These are phyloP conservation scores for Cosmopolites sordidus DNA, from an alignment of 2,888 invertebrate species.

Conservation along the genomic window DNA sequence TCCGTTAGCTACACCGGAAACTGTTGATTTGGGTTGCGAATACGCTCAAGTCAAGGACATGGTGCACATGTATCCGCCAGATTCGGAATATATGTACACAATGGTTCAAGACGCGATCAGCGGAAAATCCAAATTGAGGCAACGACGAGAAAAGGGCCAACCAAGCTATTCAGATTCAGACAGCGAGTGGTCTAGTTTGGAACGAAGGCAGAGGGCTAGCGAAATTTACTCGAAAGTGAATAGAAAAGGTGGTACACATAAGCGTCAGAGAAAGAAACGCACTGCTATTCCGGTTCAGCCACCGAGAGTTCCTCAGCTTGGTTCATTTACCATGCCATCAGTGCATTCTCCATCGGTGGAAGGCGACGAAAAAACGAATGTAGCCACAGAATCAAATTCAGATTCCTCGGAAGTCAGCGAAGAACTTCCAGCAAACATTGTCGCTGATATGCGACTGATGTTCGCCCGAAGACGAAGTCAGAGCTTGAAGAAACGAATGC, in stretches of 20 bases:
- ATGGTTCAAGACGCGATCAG: constrained; percentile 46
- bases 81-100: constrained; percentile 63
- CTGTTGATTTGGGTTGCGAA: constrained; percentile 69
- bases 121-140: constrained; percentile 57
- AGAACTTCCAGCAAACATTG: constrained; percentile 35
- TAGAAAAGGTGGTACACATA: constrained; percentile 64
- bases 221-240: constrained; percentile 63
- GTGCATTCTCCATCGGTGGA: constrained; percentile 43
- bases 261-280: constrained; percentile 68
- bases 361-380: constrained; percentile 42
- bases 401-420: constrained; percentile 47
- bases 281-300: constrained; percentile 82
- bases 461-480: constrained; percentile 48
- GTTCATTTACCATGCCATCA: constrained; percentile 42
- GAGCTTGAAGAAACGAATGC: constrained; percentile 47
- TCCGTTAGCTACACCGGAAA: constrained; percentile 72
- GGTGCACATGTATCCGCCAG: constrained; percentile 53
- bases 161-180: constrained; percentile 84
- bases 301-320: constrained; percentile 54
- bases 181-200: constrained; percentile 75
- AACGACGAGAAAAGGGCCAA: constrained; percentile 61
- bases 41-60: constrained; percentile 68
- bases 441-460: constrained; percentile 41
- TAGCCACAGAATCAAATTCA: constrained; percentile 46
- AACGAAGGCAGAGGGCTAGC: constrained; percentile 56